Base-by-base conservation (phyloP, 1,140 invertebrate species). In the Eriosoma lanigerum region DNA sequence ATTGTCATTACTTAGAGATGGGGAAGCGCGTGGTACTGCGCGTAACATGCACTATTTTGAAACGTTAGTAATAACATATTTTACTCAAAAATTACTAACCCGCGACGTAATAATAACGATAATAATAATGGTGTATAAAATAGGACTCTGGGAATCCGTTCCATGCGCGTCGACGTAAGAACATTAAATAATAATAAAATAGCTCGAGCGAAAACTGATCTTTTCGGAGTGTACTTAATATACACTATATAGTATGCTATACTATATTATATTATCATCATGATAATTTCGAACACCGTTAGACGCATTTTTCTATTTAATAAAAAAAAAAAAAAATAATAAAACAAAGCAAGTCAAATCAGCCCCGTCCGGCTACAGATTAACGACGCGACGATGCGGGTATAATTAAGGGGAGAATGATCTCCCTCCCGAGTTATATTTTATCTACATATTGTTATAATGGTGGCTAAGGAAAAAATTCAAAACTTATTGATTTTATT, bases 191-290 rank as follows among this genome's bases (percentile, higher is more conserved):
- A 68, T 68, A 68, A 68, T 68, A 19, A 72, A 72, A 72, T 24
- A 52, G 52, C 68, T 52, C 68, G 68, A 72, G n/a, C 48, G 68
- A 72, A 72, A 50, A 70, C 46, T 52, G 48, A 72, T 72, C 68
- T 19, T 52, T 72, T 72, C 68, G 9, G 44, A 48, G 24, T 26
- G 21, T 38, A 38, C 32, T 38, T 38, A 38, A 4, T 38, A 38
- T 38, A 38, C 32, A 38, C 32, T 38, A 38, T 38, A 38, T 38
- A n/a, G n/a, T 38, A 38, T 38, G 32, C 8, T 38, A 60, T 62
- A 62, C n/a, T 32, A 66, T n/a, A 64, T 10, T 64, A 17, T n/a
- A 21, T 21, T 15, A 17, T 46, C 9, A 50, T 44, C 9, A 50
- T 44, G 21, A 70, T 70, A 70, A 48, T 70, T 50, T 48, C 66